phyloP scores from a whole-genome alignment of 2,797 vertebrate species.

The Gadopsis bispinosus region DNA sequence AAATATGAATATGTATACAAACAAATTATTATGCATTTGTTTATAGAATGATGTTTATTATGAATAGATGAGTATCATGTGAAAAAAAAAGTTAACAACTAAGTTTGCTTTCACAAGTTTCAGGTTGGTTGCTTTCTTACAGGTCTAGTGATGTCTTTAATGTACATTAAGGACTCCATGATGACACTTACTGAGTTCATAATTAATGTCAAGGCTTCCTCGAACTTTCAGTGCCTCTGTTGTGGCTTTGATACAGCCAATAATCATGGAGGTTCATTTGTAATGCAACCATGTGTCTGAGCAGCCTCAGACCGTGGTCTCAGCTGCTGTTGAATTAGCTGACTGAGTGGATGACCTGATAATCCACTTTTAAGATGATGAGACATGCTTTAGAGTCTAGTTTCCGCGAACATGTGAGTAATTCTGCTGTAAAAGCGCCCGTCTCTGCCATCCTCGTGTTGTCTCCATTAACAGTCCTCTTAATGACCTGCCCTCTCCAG shows the following conservation, averaged over 20 bases:
- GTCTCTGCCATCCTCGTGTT: slow-evolving; percentile 12
- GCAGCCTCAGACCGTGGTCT: slow-evolving; percentile 29
- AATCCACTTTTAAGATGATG: slow-evolving; percentile 54
- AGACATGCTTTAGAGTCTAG: slow-evolving; percentile 52
- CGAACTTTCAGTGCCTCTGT: neutral
- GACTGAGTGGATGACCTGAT: slow-evolving; percentile 53
- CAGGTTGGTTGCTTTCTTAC: neutral
- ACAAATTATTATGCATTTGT: too few relatives aligned
- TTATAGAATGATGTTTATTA: too few relatives aligned
- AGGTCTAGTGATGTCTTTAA: neutral
- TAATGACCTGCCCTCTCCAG: slow-evolving; percentile 13
- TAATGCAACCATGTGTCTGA: slow-evolving; percentile 25
- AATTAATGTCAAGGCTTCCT: slow-evolving; percentile 7
- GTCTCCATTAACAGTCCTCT: slow-evolving; percentile 38
- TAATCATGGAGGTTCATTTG: neutral
- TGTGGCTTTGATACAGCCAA: neutral
- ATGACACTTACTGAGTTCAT: neutral
- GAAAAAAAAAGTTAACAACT: too few relatives aligned
- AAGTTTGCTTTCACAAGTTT: too few relatives aligned
- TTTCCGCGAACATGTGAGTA: slow-evolving; percentile 55
- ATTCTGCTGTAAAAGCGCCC: slow-evolving; percentile 31
- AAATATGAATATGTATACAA: too few relatives aligned
- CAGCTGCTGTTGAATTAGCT: slow-evolving; percentile 54
- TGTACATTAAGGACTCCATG: neutral
- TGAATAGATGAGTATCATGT: too few relatives aligned